phyloP scores from a whole-genome alignment of 2,113 vertebrate species.

The Chaetodon trifascialis region DNA sequence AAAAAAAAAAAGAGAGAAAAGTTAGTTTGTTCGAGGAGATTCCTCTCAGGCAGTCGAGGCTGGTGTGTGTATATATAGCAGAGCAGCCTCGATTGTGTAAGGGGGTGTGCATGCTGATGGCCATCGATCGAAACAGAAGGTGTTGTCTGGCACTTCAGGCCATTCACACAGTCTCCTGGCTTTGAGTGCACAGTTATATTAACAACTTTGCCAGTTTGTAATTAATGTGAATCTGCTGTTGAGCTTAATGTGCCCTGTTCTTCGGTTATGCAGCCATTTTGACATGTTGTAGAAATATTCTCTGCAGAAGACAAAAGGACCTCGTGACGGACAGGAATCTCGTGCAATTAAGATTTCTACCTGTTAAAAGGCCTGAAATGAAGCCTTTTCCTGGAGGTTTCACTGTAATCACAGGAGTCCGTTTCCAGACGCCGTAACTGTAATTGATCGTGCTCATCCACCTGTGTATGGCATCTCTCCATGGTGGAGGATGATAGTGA shows the following conservation, averaged over 20 bases:
- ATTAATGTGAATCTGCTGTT: conserved; percentile 80
- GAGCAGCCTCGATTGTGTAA: conserved; percentile 60
- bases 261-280: conserved; percentile 49
- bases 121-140: conserved; percentile 85
- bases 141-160: conserved; percentile 85
- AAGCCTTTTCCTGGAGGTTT: background rate
- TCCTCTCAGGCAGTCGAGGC: conserved; percentile 63
- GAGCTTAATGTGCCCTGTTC: conserved; percentile 57
- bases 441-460: background rate
- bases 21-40: conserved; percentile 68
- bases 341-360: background rate
- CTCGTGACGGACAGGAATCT: background rate
- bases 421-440: background rate
- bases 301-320: conserved; percentile 28
- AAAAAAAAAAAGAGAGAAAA: conserved; percentile 51
- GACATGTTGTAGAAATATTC: conserved; percentile 44
- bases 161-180: conserved; percentile 82
- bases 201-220: conserved; percentile 82
- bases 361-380: background rate
- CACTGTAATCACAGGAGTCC: background rate
- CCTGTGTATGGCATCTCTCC: background rate
- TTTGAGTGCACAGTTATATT: conserved; percentile 81
- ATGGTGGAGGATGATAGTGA: background rate
- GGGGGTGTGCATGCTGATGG: conserved; percentile 72
- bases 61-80: conserved; percentile 65